Conservation (phyloP, 2,797 vertebrate species). For the Alouatta caraya region DNA sequence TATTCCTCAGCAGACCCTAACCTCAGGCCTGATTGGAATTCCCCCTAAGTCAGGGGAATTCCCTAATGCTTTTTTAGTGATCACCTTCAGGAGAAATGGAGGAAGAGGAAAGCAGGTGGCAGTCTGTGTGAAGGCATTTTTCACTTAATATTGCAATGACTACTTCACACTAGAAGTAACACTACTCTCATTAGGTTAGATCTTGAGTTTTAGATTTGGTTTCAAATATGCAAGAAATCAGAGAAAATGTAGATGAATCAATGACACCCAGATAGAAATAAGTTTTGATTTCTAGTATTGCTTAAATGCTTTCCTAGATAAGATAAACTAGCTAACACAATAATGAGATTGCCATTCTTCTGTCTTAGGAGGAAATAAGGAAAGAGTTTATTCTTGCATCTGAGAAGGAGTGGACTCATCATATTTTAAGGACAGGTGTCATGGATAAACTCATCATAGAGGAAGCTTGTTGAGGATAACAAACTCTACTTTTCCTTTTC, state of each 20-base stretch:
- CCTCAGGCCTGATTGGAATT: not conserved
- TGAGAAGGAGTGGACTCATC: not conserved
- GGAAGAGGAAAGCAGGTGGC: not conserved
- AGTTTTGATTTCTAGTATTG: not conserved
- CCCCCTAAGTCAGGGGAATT: not conserved
- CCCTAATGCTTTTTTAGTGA: not conserved
- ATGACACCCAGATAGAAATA: not conserved
- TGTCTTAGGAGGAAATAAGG: not conserved
- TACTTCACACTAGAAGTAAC: not conserved
- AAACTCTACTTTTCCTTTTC: not conserved
- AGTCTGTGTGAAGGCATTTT: not conserved
- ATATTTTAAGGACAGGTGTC: not conserved
- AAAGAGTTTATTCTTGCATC: not conserved
- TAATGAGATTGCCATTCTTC: not conserved
- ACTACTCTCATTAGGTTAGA: not conserved
- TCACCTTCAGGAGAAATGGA: not conserved
- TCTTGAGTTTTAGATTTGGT: not conserved
- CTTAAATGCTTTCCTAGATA: not conserved
- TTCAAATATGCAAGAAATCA: conserved; percentile 17
- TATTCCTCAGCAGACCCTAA: not conserved
- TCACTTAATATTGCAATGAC: not conserved
- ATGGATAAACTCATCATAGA: not conserved
- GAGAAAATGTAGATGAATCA: not conserved
- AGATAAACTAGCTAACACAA: not conserved
- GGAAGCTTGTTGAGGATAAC: not conserved